phyloP scores from a whole-genome alignment of 2,113 vertebrate genomes.

The Pygoscelis antarcticus region DNA sequence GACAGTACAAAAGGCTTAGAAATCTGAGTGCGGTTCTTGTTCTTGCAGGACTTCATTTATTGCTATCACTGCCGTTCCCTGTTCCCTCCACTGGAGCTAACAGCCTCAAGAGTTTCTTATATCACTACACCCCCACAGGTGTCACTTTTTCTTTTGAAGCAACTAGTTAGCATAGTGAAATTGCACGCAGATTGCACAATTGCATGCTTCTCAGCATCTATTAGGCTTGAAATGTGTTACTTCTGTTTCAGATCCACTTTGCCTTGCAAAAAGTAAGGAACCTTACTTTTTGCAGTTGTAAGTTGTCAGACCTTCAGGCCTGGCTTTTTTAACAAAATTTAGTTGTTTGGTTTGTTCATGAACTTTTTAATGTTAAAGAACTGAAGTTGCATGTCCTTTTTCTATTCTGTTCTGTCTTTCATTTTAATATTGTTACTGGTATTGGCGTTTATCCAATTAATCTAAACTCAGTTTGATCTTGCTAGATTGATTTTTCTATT shows the following conservation, averaged over 20 bases:
- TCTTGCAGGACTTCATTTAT: neutral
- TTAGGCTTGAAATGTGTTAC: neutral
- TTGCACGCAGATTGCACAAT: neutral
- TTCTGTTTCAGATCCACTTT: neutral
- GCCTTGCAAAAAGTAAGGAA: neutral
- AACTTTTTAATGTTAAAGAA: neutral
- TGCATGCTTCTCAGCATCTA: neutral
- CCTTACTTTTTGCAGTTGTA: neutral
- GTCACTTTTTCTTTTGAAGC: neutral
- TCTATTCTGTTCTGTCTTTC: neutral
- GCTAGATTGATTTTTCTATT: neutral
- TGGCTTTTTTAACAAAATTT: neutral
- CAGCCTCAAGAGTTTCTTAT: neutral
- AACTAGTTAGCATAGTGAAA: neutral
- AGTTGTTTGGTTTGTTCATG: neutral
- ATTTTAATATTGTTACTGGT: neutral
- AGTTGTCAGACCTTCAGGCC: neutral
- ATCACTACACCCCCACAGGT: neutral
- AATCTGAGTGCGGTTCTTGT: neutral
- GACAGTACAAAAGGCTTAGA: neutral
- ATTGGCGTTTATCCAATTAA: neutral
- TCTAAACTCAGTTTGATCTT: neutral
- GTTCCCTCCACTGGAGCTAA: neutral
- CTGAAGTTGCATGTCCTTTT: neutral
- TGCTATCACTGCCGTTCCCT: neutral